These are phyloP conservation scores for Machimus rusticus DNA, from an alignment of 2,888 invertebrate genomes.

Conservation along the genomic window DNA sequence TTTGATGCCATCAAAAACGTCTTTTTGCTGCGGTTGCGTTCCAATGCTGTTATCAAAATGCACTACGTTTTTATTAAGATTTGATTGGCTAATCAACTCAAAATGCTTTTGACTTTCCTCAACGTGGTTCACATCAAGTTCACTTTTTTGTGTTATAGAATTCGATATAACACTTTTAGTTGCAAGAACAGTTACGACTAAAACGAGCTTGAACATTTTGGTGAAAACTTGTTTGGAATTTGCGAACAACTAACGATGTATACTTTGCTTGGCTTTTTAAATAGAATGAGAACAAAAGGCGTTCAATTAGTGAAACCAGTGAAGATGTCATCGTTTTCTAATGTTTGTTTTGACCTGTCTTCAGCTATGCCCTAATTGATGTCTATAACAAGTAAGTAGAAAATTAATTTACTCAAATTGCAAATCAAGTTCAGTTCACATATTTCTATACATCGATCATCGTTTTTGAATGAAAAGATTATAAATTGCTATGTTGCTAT, in stretches of 20 bases:
- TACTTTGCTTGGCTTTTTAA: not conserved
- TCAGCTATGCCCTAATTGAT: not conserved
- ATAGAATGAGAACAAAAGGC: not conserved
- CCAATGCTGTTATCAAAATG: not conserved
- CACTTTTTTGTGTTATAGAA: not conserved
- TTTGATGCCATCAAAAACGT: not conserved
- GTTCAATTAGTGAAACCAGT: not conserved
- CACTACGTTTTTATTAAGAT: not conserved
- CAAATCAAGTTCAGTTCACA: no score
- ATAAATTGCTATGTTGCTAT: no score
- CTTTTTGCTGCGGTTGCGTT: not conserved
- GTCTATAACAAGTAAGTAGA: not conserved
- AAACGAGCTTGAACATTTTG: not conserved
- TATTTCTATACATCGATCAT: no score
- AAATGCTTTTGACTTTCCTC: not conserved
- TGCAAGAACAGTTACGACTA: not conserved
- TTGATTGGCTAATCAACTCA: constrained; percentile 1
- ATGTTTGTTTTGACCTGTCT: not conserved
- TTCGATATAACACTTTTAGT: not conserved
- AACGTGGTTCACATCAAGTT: not conserved
- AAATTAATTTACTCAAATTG: not conserved
- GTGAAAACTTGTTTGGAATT: not conserved
- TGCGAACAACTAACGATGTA: not conserved
- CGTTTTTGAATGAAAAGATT: no score
- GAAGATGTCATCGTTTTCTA: not conserved